Conservation (phyloP, 2,113 vertebrate species). For the Brachypodius melanocephalos region DNA sequence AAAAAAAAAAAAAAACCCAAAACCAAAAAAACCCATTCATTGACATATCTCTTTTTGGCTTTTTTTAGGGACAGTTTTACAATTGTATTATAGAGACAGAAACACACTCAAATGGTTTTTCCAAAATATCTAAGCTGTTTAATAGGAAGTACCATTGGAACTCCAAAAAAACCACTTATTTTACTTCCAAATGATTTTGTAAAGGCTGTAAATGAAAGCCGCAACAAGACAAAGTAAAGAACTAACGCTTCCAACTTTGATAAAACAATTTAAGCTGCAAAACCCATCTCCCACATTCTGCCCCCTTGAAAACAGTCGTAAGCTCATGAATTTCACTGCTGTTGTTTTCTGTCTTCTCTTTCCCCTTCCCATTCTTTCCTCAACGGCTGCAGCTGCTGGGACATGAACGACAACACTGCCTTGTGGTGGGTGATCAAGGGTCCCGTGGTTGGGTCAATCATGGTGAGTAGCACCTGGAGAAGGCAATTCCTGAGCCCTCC, state of each 20-base stretch:
- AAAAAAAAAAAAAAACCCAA: fast-evolving
- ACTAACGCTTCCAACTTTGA: not conserved
- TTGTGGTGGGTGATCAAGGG: conserved; percentile 99
- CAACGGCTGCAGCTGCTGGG: conserved; percentile 85
- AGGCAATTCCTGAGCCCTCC: not conserved
- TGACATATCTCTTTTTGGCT: fast-evolving
- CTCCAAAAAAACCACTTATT: not conserved
- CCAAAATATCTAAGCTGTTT: not conserved
- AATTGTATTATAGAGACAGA: not conserved
- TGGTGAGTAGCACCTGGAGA: conserved; percentile 77
- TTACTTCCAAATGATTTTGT: not conserved
- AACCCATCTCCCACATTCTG: not conserved
- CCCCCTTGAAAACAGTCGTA: not conserved
- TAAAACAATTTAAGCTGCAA: not conserved
- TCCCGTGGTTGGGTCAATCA: conserved; percentile 93
- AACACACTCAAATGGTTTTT: not conserved
- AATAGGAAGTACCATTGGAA: not conserved
- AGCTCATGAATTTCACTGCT: not conserved
- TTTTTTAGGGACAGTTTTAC: not conserved
- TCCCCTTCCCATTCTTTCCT: not conserved
- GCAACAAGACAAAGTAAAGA: not conserved
- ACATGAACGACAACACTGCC: conserved; percentile 94
- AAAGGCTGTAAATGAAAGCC: not conserved
- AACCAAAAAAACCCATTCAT: fast-evolving
- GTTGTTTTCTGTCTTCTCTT: not conserved